phyloP scores from a whole-genome alignment of 2,113 vertebrate genomes.

The Chionis minor region DNA sequence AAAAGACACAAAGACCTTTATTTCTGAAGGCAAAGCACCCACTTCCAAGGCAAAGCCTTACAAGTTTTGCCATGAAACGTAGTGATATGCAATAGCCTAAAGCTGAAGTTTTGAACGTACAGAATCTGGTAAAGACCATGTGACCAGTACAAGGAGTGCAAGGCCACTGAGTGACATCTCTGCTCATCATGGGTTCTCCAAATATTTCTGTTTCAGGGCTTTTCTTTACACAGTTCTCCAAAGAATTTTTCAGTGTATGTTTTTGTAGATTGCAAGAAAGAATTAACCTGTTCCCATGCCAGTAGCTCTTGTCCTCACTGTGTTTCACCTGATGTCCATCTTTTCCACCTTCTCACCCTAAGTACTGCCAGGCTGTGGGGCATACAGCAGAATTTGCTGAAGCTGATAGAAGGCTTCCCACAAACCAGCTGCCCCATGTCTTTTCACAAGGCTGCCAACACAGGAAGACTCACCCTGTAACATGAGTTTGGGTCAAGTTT shows the following conservation, averaged over 20 bases:
- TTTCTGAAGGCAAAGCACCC: background rate
- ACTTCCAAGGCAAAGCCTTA: background rate
- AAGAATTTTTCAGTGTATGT: background rate
- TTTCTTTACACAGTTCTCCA: background rate
- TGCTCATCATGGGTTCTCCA: fast-evolving
- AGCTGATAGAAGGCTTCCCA: background rate
- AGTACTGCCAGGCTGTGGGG: background rate
- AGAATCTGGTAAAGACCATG: background rate
- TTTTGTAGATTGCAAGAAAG: background rate
- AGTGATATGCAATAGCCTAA: background rate
- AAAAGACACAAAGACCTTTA: background rate
- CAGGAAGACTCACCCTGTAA: background rate
- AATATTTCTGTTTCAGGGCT: background rate
- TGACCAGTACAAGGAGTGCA: background rate
- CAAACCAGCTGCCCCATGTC: background rate
- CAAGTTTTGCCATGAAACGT: background rate
- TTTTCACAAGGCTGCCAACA: background rate
- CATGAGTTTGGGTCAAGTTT: background rate
- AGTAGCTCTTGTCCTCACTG: background rate
- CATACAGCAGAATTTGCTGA: background rate
- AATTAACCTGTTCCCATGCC: background rate
- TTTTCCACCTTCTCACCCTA: fast-evolving
- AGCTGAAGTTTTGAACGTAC: background rate
- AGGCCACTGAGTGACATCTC: background rate
- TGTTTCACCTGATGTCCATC: background rate